Base-by-base conservation (phyloP, 1,140 invertebrate genomes). In the Zaprionus vittiger region DNA sequence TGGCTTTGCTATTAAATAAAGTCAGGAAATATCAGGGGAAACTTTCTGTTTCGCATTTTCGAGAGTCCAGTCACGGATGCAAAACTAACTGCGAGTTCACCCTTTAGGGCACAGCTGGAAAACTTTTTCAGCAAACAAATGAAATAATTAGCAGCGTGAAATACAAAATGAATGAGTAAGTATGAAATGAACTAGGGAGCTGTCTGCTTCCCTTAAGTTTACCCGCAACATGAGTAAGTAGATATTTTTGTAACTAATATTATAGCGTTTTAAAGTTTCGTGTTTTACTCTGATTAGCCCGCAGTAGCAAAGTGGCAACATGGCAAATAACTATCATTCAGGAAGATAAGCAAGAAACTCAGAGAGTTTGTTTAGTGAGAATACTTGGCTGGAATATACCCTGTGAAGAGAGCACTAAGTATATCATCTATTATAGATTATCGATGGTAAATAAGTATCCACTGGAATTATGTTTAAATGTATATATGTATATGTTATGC, bases 71-170 rank as follows among this genome's bases (percentile, higher is more conserved):
- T 87, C 83, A 86, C 77, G 83, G 55, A 83, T 57, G 49, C 24
- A 26, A 14, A 17, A 41, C 38, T 49, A 60, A 31, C 64, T 31
- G 28, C 17, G 31, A 31, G 41, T 55, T 22, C 38, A 61, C 44
- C 69, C 71, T 70, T 61, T 20, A 59, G 61, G 78, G 74, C 77
- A 37, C 17, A 59, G 34, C n/a, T 52, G 59, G 24, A 59, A 67
- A 87, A 89, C 41, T 83, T 72, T 66, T 44, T 41, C 52, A 66
- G 62, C 47, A 61, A 90, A 81, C 85, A 84, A 89, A 89, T 89
- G 79, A 70, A 81, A 89, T 89, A 89, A 90, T 63, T 65, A 55
- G 73, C 57, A 69, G 67, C 49, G 49, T 56, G 63, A 77, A 66
- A 77, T 56, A n/a, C 56, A 44, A 26, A 76, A 61, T 66, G 47